Base-by-base conservation (phyloP, 2,797 vertebrate species). In the Danio aesculapii region DNA sequence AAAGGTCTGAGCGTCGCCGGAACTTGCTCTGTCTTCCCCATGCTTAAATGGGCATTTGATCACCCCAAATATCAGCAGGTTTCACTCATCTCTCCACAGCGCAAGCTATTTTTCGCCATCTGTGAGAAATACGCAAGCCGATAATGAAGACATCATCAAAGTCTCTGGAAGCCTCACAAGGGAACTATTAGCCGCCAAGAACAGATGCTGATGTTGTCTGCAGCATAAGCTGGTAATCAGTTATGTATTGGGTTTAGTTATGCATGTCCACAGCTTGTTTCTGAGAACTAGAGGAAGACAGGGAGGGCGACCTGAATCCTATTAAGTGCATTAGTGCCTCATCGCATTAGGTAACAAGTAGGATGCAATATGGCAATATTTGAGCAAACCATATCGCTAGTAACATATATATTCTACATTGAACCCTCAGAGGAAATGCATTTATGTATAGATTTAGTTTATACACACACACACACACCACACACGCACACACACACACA, bases 11-110 rank as follows among this genome's bases (percentile, higher is more conserved):
- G 86, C 93, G 93, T 84, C 92, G 90, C 83, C 91, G 95, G 87
- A 95, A 91, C 91, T 97, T 99, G 91, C 98, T 99, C 89, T 99
- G 98, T 66, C 85, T 97, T 97, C 43, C 97, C 98, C 98, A 99
- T 99, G 66, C 77, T 85, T 86, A 81, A 50, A n/a, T 8, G 41
- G 47, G 55, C 17, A 14, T 30, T 44, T 30, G 8, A 82, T 49
- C 41, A 16, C 50, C 61, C 6, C 57, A 74, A 68, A 63, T 47
- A 44, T 72, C 68, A 58, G 17, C 46, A 52, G 7, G 59, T n/a
- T 7, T 43, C 10, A 11, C 58, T 79, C 77, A 79, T 79, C 66
- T 61, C 39, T 52, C 57, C 57, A 21, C 13, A 49, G 64, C 16
- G 12, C 59, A 77, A 55, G 50, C 16, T 53, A 61, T 53, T 39